These are phyloP conservation scores for Irena cyanogastra DNA, from an alignment of 2,113 vertebrate species.

Conservation along the genomic window DNA sequence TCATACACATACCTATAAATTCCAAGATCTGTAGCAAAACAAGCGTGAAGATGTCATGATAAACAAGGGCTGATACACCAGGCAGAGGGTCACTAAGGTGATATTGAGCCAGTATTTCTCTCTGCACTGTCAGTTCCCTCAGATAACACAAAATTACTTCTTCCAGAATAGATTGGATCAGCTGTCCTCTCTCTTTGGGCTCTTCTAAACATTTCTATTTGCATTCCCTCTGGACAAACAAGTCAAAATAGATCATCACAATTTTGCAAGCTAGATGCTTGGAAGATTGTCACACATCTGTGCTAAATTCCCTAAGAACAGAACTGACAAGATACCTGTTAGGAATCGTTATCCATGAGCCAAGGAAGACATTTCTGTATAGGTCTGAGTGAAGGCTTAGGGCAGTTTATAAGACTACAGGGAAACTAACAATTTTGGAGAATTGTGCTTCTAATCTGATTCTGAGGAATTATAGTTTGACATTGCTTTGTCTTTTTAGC, in stretches of 20 bases:
- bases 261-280: not conserved
- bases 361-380: not conserved
- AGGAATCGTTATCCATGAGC: not conserved
- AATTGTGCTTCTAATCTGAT: not conserved
- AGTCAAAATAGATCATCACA: not conserved
- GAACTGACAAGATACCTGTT: not conserved
- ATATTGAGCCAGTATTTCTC: not conserved
- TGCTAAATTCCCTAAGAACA: not conserved
- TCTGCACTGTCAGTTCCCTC: not conserved
- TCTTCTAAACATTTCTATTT: not conserved
- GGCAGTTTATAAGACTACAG: not conserved
- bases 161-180: not conserved
- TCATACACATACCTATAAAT: not conserved
- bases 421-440: not conserved
- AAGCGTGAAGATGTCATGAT: not conserved
- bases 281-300: not conserved
- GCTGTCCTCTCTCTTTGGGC: not conserved
- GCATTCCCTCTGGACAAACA: not conserved
- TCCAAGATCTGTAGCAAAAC: not conserved
- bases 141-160: not conserved
- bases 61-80: not conserved
- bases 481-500: conserved; percentile 15
- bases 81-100: not conserved
- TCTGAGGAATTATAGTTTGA: not conserved
- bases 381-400: not conserved